Evolutionary conservation across 2,113 vertebrate genomes (phyloP), one percentile per base, ranked within the genome.

Genomic region (Leptosomus discolor): DNA sequence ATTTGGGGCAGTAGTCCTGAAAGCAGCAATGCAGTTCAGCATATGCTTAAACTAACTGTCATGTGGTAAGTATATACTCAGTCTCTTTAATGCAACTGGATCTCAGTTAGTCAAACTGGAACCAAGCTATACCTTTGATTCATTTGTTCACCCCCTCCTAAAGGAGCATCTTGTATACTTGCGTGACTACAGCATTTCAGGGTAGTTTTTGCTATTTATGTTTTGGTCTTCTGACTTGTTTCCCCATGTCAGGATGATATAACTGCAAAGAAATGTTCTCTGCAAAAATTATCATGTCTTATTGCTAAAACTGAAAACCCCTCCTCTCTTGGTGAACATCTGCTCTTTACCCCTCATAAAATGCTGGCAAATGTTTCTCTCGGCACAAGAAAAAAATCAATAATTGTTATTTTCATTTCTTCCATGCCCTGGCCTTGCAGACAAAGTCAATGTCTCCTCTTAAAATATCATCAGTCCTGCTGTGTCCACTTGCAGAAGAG

Each of bases 401-500:
- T 89, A 88, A 90, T 84, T 75, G 37, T 64, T 94, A 78, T 89
- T 97, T 91, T 92, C 12, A 80, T 78, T 89, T 94, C 43, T 94
- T 78, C 71, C 36, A 53, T 91, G 41, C 27, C n/a, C 56, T 92
- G 68, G 51, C 48, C 64, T 78, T 91, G 64, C 39, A 93, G 70
- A 88, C 1, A 2, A 81, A 95, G 71, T 70, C 83, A 89, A 41
- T 51, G 22, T 50, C 68, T 81, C 51, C 43, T 80, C 79, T 94
- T 86, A 82, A 94, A 93, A 57, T 86, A 95, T 29, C 85, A 89
- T 69, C 58, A 67, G 39, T 87, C 27, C 51, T 75, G 15, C 43
- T n/a, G 53, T 39, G 26, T n/a, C 32, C 57, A 71, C 36, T 88
- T 93, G 68, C 29, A 92, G 83, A 84, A 95, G 88, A 86, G 34